Conservation (phyloP, 2,797 vertebrate species). For the Oreochromis grahami region DNA sequence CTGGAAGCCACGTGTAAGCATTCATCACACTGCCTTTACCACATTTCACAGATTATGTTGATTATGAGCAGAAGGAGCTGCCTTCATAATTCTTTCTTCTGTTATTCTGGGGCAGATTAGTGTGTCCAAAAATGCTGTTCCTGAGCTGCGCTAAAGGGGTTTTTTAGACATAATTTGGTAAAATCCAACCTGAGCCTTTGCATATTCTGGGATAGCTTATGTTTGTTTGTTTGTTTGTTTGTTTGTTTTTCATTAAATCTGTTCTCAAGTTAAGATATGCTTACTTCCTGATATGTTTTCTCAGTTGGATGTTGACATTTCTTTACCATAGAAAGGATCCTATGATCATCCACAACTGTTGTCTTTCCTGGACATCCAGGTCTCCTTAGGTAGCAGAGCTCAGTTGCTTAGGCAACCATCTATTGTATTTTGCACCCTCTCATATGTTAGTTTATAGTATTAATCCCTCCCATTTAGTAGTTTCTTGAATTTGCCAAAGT, state of each 20-base stretch:
- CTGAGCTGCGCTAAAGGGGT: fast-evolving
- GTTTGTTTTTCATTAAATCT: background rate
- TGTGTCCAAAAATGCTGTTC: background rate
- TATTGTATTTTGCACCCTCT: background rate
- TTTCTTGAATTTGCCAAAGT: background rate
- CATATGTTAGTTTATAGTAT: background rate
- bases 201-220: background rate
- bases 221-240: background rate
- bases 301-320: background rate
- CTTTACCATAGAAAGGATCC: background rate
- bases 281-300: background rate
- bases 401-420: background rate
- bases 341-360: background rate
- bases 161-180: background rate
- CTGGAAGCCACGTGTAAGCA: background rate
- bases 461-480: background rate
- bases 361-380: background rate
- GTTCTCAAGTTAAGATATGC: background rate
- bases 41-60: background rate
- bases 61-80: background rate
- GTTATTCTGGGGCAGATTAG: background rate
- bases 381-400: background rate
- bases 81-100: background rate
- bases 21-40: background rate
- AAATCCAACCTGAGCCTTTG: background rate